Base-by-base conservation (phyloP, 2,888 invertebrate species). In the Aelia acuminata region DNA sequence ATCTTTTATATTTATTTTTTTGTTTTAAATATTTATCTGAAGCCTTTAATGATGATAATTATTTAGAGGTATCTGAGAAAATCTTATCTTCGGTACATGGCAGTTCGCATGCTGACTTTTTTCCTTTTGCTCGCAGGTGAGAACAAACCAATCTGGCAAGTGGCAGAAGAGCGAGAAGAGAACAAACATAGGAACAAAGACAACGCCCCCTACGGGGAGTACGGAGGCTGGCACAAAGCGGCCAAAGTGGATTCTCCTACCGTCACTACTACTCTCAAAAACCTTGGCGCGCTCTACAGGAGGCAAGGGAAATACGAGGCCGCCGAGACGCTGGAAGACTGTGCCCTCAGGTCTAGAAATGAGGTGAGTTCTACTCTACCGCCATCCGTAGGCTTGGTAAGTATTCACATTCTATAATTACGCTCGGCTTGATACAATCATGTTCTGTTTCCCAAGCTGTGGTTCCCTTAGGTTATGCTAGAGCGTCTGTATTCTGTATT, bases 281-380 rank as follows among this genome's bases (percentile, higher is more conserved):
- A 99, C 94, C 94, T 99, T 89, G 99, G 99, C 90, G 99, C 99
- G 39, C 95, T 99, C 85, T 99, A 99, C 93, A 95, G 99, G 91
- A 95, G 99, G 90, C 99, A 99, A 94, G 91, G 99, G 91, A 99
- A 99, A 94, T 99, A 98, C 93, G 99, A 99, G 93, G 99, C 99
- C 13, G 99, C 99, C 0, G 99, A 99, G 93, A 99, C 98, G 0
- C 94, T 99, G 48, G 99, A 99, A 92, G 99, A 99, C 93, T 99
- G 99, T 93, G 99, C 99, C 63, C 94, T 98, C 91, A 95, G 99
- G 92, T 98, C 98, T 92, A 95, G 98, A 93, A 98, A 98, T 94
- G 98, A 98, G 96, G 98, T 98, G 92, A 92, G 91, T 91, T 87
- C 88, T 57, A 88, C 85, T 39, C 80, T 80, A 80, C 80, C 43